Evolutionary conservation across 2,113 vertebrate genomes (phyloP), one percentile per base, ranked within the genome.

Genomic region (Anguilla japonica): DNA sequence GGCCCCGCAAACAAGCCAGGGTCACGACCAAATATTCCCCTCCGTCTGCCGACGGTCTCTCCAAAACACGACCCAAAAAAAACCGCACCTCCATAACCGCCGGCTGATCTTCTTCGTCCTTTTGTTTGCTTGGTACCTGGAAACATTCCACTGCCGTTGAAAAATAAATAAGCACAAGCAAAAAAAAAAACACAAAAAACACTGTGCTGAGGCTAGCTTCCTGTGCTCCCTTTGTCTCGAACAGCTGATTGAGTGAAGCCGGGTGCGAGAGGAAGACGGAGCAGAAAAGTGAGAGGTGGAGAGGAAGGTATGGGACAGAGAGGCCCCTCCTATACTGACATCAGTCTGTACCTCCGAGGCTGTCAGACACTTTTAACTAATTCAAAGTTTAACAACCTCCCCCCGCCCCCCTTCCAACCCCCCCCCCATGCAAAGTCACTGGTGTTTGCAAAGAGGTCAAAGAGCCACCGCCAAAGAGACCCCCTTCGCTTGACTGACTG

Each of bases 401-500:
- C 39, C 57, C 56, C 20, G 20, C n/a, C 16, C 85, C 50, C 56
- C 75, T 81, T 85, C 53, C 81, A 34, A 56, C 79, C 86, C 56
- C 39, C 83, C 41, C 81, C 83, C 79, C 87, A 53, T 53, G 89
- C 86, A 88, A 89, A 94, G 94, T 93, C 94, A 93, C 95, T 95
- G 96, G 94, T 93, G 95, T 96, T 95, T 95, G 94, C 95, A 93
- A 34, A 92, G 94, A 94, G 94, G 89, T 95, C 96, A 95, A 91
- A 95, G 92, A 93, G 93, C 92, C 93, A 93, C 93, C 95, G 93
- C 95, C 94, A 91, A 94, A 96, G 95, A 95, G 96, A 94, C 94
- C 95, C 95, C 95, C 96, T 95, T 93, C 93, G 95, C 96, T 96
- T 97, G 96, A 97, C 94, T 97, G 96, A 93, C 95, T 96, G 95